Evolutionary conservation across 2,113 vertebrate species (phyloP).

Genomic region (Taurulus bubalis): DNA sequence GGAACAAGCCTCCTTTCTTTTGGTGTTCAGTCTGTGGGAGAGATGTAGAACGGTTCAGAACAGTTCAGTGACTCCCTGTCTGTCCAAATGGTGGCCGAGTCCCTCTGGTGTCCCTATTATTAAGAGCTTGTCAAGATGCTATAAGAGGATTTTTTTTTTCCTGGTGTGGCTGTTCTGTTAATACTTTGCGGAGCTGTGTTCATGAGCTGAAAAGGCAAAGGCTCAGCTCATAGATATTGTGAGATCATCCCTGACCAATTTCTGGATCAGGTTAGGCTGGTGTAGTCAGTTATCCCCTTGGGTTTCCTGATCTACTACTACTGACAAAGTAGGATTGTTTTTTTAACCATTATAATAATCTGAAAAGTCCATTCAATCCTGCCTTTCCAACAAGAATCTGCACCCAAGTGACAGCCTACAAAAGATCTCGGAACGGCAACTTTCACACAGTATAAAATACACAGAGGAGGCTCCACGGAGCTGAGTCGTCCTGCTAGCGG

Average conservation of each 20-base stretch:
- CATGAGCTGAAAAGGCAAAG: background rate
- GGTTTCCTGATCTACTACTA: background rate
- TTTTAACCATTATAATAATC: background rate
- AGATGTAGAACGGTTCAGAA: conserved; percentile 15
- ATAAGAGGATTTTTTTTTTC: background rate
- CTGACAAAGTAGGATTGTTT: background rate
- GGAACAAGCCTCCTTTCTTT: background rate
- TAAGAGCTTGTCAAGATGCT: conserved; percentile 22
- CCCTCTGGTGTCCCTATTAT: conserved; percentile 26
- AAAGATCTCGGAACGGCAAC: conserved; percentile 38
- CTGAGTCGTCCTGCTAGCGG: background rate
- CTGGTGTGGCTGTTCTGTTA: background rate
- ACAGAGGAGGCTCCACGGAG: conserved; percentile 3
- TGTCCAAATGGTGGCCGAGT: conserved; percentile 11
- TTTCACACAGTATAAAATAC: conserved; percentile 43
- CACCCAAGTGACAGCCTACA: background rate
- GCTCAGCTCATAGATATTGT: background rate
- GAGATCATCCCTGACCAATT: background rate
- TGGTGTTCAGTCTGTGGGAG: conserved; percentile 1
- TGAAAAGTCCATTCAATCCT: background rate
- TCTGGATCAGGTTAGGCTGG: background rate
- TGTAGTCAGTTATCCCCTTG: background rate
- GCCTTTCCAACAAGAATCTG: background rate
- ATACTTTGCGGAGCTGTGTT: background rate
- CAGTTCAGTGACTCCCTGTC: conserved; percentile 25